Percentiles rank a stretch among this genome's conserved stretches.
These are phyloP conservation scores for Ranitomeya variabilis DNA, from an alignment of 2,113 vertebrate species.

Conservation along the genomic window DNA sequence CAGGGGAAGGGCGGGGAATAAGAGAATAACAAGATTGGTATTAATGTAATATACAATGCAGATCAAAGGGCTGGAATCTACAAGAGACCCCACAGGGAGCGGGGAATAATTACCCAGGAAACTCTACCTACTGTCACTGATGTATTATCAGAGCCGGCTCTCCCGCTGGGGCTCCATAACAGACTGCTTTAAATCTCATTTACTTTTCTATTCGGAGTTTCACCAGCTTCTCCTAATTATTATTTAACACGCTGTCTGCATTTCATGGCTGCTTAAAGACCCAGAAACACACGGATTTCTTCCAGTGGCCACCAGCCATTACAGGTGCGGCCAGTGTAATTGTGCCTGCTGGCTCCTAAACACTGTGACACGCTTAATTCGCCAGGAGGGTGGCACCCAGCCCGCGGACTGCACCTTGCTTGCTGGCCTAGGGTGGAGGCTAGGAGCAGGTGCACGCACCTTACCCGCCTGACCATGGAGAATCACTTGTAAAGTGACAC, in stretches of 20 bases:
- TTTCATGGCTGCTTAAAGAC: conserved; percentile 31
- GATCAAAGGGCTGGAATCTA: conserved; percentile 41
- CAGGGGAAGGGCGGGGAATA: conserved; percentile 38
- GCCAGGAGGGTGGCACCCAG: conserved; percentile 14
- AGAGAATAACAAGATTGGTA: conserved; percentile 27
- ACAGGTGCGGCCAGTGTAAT: conserved; percentile 7
- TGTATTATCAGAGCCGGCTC: neutral
- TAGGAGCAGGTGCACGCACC: conserved; percentile 13
- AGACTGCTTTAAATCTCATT: neutral
- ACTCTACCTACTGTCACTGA: conserved; percentile 3
- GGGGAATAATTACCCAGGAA: conserved; percentile 25
- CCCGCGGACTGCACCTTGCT: neutral
- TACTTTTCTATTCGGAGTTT: conserved; percentile 5
- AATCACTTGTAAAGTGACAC: neutral
- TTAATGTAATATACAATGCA: conserved; percentile 24
- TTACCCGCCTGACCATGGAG: conserved; percentile 8
- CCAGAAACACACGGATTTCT: neutral
- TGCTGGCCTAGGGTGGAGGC: neutral
- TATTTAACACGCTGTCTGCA: conserved; percentile 24
- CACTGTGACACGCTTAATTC: neutral
- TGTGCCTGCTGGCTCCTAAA: conserved; percentile 14
- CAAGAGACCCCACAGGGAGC: conserved; percentile 27
- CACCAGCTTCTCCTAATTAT: conserved; percentile 26
- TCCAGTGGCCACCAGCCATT: neutral
- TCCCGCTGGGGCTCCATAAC: conserved; percentile 13